Conservation (phyloP, 1,140 invertebrate species). For the Maconellicoccus hirsutus region DNA sequence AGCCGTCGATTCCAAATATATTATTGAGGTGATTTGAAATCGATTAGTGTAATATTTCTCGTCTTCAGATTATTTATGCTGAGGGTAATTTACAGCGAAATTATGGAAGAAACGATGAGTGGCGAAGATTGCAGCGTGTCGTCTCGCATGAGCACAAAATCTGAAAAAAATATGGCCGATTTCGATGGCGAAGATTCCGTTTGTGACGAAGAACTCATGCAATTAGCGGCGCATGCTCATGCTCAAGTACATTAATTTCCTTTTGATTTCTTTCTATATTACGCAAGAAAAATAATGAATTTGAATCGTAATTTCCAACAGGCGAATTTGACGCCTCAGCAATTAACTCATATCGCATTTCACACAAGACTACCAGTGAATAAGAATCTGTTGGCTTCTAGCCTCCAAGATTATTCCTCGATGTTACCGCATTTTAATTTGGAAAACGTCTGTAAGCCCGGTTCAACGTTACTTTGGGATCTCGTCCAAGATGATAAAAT, state of each 20-base stretch:
- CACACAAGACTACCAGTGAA: conserved; percentile 29
- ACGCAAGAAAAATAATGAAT: background rate
- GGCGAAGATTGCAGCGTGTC: conserved; percentile 68
- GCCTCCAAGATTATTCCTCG: conserved; percentile 31
- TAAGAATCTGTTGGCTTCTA: conserved; percentile 25
- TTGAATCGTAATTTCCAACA: conserved; percentile 22
- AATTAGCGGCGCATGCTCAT: conserved; percentile 45
- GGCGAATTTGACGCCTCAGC: conserved; percentile 31
- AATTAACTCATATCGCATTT: conserved; percentile 35
- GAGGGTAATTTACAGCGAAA: background rate
- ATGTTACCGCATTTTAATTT: conserved; percentile 48
- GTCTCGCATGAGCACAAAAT: conserved; percentile 79
- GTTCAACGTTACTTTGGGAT: conserved; percentile 87
- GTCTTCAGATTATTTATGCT: background rate
- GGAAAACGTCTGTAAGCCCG: conserved; percentile 72
- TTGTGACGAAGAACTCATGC: conserved; percentile 73
- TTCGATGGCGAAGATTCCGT: conserved; percentile 83
- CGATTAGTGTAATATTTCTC: background rate
- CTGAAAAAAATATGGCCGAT: conserved; percentile 89
- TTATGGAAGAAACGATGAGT: conserved; percentile 50
- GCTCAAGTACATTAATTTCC: conserved; percentile 32
- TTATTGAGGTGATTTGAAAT: conserved; percentile 27
- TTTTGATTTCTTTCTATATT: background rate
- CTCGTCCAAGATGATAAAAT: conserved; percentile 84
- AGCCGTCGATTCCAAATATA: conserved; percentile 31